A percentile compares a stretch with the other conserved stretches of the same genome.
phyloP scores from a whole-genome alignment of 1,140 invertebrate genomes.

The Planococcus citri region DNA sequence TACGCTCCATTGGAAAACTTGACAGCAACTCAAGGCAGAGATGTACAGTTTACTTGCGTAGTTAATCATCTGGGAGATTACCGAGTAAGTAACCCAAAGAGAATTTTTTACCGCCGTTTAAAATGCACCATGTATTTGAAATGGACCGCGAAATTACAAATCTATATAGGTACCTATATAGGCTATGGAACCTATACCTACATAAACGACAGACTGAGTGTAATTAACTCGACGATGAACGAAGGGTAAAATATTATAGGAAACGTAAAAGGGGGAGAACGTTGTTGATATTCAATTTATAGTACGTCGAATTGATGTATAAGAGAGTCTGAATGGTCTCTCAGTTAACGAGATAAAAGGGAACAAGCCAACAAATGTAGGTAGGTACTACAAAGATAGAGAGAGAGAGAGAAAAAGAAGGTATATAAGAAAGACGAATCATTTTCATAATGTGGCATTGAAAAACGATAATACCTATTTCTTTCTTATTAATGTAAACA shows the following conservation, averaged over 20 bases:
- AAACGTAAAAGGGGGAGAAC: not conserved
- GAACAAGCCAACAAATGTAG: not conserved
- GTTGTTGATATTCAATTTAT: not conserved
- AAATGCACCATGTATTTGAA: not conserved
- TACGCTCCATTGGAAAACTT: slow-evolving; percentile 72
- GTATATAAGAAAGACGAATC: not conserved
- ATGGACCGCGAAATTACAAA: not conserved
- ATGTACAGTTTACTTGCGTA: slow-evolving; percentile 74
- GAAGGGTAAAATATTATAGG: not conserved
- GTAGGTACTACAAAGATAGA: too few species aligned
- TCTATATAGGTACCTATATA: too few species aligned
- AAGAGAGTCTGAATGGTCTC: not conserved
- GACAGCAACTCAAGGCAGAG: slow-evolving; percentile 72
- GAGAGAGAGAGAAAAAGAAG: not conserved
- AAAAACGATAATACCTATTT: slow-evolving; percentile 9
- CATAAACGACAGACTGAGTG: not conserved
- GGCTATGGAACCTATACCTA: too few species aligned
- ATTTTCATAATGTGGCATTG: slow-evolving; percentile 7
- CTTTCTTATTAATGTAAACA: slow-evolving; percentile 20
- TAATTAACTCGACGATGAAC: slow-evolving; percentile 4
- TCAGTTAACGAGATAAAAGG: not conserved
- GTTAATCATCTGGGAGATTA: slow-evolving; percentile 73
- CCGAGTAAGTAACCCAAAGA: slow-evolving; percentile 47
- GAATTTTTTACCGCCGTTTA: not conserved
- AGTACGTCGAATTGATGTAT: not conserved